Evolutionary conservation across 2,113 vertebrate species (phyloP), one percentile per base, ranked within the genome.

Genomic region (Theristicus caerulescens): DNA sequence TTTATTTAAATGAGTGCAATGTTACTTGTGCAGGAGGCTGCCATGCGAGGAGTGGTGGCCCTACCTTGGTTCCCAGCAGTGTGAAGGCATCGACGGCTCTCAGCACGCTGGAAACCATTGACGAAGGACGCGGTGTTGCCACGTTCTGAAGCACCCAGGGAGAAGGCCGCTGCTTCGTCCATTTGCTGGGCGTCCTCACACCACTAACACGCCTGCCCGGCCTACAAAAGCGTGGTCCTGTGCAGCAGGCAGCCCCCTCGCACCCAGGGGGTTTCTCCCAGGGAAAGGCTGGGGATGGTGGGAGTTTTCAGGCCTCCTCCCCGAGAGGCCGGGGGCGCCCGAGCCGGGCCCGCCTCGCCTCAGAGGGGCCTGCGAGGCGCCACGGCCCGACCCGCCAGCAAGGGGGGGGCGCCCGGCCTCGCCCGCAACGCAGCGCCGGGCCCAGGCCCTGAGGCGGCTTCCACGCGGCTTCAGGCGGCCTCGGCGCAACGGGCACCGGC

Each of bases 111-210:
- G 40, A 31, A 49, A 22, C 64, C 24, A 27, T 4, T 76, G 9
- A 0, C 1, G 7, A 27, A 10, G 3, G 1, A 16, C 17, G 2
- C 0, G 34, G 10, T 11, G 4, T 0, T 15, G 27, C 34, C 57
- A 5, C 1, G 9, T 25, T 32, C 32, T 15, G 2, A 25, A 55
- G 44, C 1, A 9, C 25, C 16, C 42, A 2, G 34, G 32, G 19
- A 25, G 18, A 31, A 47, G 38, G 52, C 47, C 13, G 7, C 8
- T 11, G 38, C 13, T 27, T 44, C 6, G 1, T 13, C 32, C 5
- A 4, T 16, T 9, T 11, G 79, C 72, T 6, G 2, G 5, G 5
- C 2, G 0, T 3, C 57, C 27, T 54, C 11, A 8, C 21, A 51
- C 21, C 20, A 2, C 9, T 7, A 21, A 13, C 15, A 6, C 51